phyloP scores from a whole-genome alignment of 2,888 invertebrate species.

The Chymomyza fuscimana region DNA sequence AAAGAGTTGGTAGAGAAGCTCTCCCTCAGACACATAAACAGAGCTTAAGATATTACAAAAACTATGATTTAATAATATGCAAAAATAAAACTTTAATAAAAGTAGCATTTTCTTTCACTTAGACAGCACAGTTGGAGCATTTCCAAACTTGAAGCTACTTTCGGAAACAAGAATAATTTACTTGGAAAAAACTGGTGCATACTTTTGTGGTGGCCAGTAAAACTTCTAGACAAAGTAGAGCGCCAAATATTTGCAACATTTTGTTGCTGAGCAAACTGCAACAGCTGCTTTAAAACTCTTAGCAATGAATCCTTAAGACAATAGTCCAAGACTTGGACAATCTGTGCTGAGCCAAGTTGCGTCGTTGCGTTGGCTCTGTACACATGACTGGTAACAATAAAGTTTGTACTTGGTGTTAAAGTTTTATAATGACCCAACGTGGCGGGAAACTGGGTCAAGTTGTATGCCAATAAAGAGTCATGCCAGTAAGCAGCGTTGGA shows the following conservation, averaged over 20 bases:
- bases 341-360: background rate
- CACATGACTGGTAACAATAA: constrained; percentile 23
- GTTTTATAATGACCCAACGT: constrained; percentile 49
- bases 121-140: background rate
- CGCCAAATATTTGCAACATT: constrained; percentile 36
- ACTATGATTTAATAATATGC: background rate
- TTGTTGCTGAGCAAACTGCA: constrained; percentile 27
- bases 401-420: constrained; percentile 37
- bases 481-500: background rate
- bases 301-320: constrained; percentile 8
- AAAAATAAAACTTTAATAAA: background rate
- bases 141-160: background rate
- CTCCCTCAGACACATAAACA: no score
- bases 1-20: no score
- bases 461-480: constrained; percentile 56
- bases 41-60: background rate
- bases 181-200: background rate
- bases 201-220: background rate
- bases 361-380: no score
- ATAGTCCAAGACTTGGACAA: constrained; percentile 7
- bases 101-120: background rate
- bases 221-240: background rate
- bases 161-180: background rate
- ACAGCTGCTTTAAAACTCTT: constrained; percentile 39
- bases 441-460: constrained; percentile 61